Evolutionary conservation across 2,888 invertebrate species (phyloP).

Genomic region (Leptopilina drosophilae): DNA sequence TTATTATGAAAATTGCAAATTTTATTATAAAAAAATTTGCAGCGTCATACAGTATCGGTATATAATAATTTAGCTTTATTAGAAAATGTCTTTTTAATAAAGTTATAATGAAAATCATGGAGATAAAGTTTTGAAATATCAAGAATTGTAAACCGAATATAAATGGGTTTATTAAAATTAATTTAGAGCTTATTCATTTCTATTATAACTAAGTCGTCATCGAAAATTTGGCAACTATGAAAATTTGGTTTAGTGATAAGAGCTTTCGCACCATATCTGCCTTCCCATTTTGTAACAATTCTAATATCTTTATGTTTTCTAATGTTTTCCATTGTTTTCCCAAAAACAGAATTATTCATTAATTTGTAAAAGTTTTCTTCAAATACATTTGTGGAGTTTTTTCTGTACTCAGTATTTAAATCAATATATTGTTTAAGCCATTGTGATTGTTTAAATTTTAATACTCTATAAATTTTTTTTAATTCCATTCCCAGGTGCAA

Average conservation of each 20-base stretch:
- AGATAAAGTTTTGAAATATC: conserved; percentile 73
- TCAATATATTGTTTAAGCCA: too few species aligned
- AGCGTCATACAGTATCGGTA: too few species aligned
- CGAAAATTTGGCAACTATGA: conserved; percentile 64
- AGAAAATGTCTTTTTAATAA: conserved; percentile 58
- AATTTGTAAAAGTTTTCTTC: conserved; percentile 74
- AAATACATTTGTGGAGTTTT: conserved; percentile 62
- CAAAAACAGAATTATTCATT: conserved; percentile 70
- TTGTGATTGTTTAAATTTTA: too few species aligned
- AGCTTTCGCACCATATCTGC: conserved; percentile 42
- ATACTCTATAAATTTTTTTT: too few species aligned
- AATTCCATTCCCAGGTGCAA: too few species aligned
- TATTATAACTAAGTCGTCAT: conserved; percentile 69
- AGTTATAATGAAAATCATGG: conserved; percentile 73
- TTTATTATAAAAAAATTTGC: too few species aligned
- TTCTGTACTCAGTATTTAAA: too few species aligned
- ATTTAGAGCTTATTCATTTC: conserved; percentile 64
- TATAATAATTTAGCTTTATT: conserved; percentile 58
- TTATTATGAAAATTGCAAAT: too few species aligned
- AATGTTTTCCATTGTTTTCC: conserved; percentile 59
- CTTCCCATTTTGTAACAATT: conserved; percentile 67
- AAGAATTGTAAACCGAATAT: conserved; percentile 71
- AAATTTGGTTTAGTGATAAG: conserved; percentile 67
- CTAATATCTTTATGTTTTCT: conserved; percentile 66
- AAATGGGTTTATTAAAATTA: conserved; percentile 71